Evolutionary conservation across 1,140 invertebrate genomes (phyloP), one percentile per base, ranked within the genome.

Genomic region (Heliothis subflexa): DNA sequence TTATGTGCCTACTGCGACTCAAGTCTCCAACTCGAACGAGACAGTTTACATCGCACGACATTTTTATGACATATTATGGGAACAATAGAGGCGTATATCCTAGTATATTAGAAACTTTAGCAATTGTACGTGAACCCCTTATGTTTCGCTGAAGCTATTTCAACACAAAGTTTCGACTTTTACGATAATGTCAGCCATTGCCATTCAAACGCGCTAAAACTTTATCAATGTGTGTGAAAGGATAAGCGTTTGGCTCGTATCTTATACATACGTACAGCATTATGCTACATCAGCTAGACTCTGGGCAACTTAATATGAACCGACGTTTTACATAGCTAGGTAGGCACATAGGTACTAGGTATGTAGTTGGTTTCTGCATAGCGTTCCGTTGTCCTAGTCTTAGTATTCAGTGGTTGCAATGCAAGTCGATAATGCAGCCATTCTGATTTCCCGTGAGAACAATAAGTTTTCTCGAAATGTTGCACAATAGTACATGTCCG

Each of bases 171-270:
- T 94, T 92, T 84, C 91, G 82, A 91, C 93, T 94, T 94, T 94
- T 94, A 94, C 93, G 93, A 93, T 94, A 93, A 94, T 94, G 91
- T 91, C 91, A 93, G 91, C 89, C 93, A 90, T 94, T 93, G 91
- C 93, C 90, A 93, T 94, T 93, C 93, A 92, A 92, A 93, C 91
- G 87, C 88, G 91, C 88, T 91, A 88, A 90, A 94, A 94, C 90
- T 94, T 94, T 92, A 92, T 92, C 91, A 92, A 92, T 94, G 91
- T 92, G 90, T 92, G 88, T 85, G 87, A 90, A 91, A 89, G 91
- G 91, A 93, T 93, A 91, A 92, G 86, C 89, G 88, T 87, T 88
- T 64, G 85, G 86, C 80, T 87, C 88, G 84, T 88, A 88, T 88
- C 85, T 85, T 82, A 82, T 87, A 86, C 81, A 82, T 86, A 89